A percentile compares a stretch with the other conserved stretches of the same genome.
Evolutionary conservation across 2,888 invertebrate species (phyloP).

Genomic region (Zygogramma bicolorata): DNA sequence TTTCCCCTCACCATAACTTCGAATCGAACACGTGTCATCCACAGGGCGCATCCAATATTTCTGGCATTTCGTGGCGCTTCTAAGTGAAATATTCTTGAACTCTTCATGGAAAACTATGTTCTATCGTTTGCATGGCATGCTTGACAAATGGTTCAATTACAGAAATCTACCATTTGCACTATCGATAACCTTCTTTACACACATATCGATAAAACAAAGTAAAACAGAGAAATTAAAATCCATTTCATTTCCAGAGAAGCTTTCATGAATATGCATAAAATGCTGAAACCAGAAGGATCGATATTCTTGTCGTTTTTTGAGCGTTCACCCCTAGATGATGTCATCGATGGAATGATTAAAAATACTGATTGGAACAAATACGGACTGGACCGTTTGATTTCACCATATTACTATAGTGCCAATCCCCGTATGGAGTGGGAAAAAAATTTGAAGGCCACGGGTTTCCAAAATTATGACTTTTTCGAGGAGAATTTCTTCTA

Average conservation of each 20-base stretch:
- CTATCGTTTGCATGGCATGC: too few species aligned
- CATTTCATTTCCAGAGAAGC: neutral
- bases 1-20: too few species aligned
- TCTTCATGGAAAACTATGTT: too few species aligned
- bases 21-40: too few species aligned
- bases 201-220: too few species aligned
- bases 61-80: too few species aligned
- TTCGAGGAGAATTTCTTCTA: neutral
- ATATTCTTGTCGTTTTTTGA: constrained; percentile 3
- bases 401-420: constrained; percentile 7
- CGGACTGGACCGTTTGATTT: neutral
- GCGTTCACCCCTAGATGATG: neutral
- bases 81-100: too few species aligned
- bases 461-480: neutral
- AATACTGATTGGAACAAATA: constrained; percentile 7
- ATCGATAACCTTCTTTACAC: too few species aligned
- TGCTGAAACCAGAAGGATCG: constrained; percentile 11
- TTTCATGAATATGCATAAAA: neutral
- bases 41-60: too few species aligned
- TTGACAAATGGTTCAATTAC: too few species aligned
- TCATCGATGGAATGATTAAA: neutral
- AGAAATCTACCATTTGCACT: too few species aligned
- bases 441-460: neutral
- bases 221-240: neutral
- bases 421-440: neutral